These are phyloP conservation scores for Xanthia togata DNA, from an alignment of 2,888 invertebrate genomes.

Conservation along the genomic window DNA sequence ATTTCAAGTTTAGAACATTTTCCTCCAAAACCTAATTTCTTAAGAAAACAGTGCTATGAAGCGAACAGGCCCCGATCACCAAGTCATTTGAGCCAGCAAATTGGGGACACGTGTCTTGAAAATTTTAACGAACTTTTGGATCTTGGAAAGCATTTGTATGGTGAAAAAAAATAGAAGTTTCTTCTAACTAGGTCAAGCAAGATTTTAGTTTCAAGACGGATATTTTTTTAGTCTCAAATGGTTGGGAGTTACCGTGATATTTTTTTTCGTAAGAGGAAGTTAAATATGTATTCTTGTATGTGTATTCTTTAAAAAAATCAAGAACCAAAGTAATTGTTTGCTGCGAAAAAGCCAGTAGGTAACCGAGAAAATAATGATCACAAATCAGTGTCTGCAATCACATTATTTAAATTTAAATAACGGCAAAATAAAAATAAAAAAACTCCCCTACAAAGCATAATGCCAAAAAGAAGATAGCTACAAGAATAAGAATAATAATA, in stretches of 20 bases:
- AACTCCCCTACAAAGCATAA: not conserved
- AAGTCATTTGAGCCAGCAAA: slow-evolving; percentile 66
- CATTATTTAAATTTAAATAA: not conserved
- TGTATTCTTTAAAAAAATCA: not conserved
- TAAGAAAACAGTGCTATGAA: slow-evolving; percentile 48
- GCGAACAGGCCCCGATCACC: slow-evolving; percentile 38
- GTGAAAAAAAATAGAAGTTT: slow-evolving; percentile 30
- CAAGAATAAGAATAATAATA: not conserved
- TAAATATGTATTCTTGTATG: no score
- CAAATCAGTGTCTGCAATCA: not conserved
- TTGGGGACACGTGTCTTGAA: slow-evolving; percentile 68
- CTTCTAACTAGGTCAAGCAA: slow-evolving; percentile 24
- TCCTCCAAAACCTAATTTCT: slow-evolving; percentile 51
- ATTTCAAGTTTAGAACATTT: slow-evolving; percentile 38
- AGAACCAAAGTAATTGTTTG: not conserved
- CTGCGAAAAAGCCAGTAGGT: not conserved
- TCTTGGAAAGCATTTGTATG: slow-evolving; percentile 13
- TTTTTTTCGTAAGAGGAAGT: not conserved
- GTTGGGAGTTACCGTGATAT: not conserved
- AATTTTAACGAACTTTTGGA: slow-evolving; percentile 59
- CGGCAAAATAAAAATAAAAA: not conserved
- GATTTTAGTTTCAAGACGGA: slow-evolving; percentile 16
- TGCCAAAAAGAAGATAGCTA: not conserved
- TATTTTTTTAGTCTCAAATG: not conserved
- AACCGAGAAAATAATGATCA: not conserved